These are phyloP conservation scores for Trichoplusia ni DNA, from an alignment of 1,140 invertebrate species.

Conservation along the genomic window DNA sequence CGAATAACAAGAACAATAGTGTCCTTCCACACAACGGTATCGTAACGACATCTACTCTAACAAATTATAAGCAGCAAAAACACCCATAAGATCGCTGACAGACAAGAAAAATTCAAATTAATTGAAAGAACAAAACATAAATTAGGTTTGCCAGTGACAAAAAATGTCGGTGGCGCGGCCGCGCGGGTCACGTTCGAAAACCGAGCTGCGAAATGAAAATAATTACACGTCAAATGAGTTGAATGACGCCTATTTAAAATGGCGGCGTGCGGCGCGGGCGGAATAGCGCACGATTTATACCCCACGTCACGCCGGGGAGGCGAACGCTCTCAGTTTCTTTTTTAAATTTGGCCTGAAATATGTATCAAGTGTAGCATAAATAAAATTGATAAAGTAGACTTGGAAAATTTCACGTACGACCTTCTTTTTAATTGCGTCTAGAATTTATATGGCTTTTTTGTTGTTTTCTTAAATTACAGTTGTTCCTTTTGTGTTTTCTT, in stretches of 20 bases:
- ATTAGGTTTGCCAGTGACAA: conserved; percentile 44
- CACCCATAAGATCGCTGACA: neutral
- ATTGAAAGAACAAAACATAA: conserved; percentile 50
- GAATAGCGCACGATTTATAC: conserved; percentile 41
- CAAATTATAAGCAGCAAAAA: neutral
- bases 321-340: conserved; percentile 9
- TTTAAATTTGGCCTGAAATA: conserved; percentile 20
- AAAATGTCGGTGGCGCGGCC: conserved; percentile 31
- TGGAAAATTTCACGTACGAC: conserved; percentile 6
- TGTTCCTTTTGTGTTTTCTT: neutral
- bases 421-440: neutral
- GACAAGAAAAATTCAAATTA: conserved; percentile 42
- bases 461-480: neutral
- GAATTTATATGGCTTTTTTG: neutral
- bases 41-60: conserved; percentile 1
- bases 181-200: conserved; percentile 44
- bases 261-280: conserved; percentile 18
- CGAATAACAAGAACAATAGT: conserved; percentile 5
- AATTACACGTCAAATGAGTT: conserved; percentile 65
- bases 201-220: conserved; percentile 52
- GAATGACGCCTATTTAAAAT: conserved; percentile 62
- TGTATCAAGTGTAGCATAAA: conserved; percentile 29
- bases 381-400: conserved; percentile 22
- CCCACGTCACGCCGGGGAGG: conserved; percentile 32
- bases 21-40: neutral